Percentiles rank a stretch among this genome's conserved stretches.
Conservation (phyloP, 2,797 vertebrate species). For the Alectoris magna region DNA sequence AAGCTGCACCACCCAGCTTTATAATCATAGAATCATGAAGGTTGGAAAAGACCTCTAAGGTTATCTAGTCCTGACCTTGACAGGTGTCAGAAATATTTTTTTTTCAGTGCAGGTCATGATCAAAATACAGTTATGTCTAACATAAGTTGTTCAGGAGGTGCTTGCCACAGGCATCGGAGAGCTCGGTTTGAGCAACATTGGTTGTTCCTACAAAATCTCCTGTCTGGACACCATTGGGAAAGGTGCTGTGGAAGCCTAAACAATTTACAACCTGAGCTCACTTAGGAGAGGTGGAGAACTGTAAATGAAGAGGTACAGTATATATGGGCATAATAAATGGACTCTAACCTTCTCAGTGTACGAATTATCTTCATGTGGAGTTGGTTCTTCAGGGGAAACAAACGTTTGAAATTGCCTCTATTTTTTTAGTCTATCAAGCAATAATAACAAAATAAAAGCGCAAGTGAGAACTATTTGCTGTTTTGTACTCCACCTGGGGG, state of each 20-base stretch:
- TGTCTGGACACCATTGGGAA: not conserved
- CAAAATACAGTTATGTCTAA: too few species aligned
- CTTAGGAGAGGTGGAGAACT: not conserved
- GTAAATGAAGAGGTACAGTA: not conserved
- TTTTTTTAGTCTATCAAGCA: conserved; percentile 14
- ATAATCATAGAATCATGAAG: not conserved
- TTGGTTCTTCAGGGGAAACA: not conserved
- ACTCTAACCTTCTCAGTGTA: not conserved
- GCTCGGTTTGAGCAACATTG: not conserved
- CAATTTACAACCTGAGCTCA: not conserved
- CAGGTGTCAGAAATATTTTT: not conserved
- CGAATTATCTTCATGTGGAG: conserved; percentile 11
- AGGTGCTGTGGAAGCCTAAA: not conserved
- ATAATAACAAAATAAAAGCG: conserved; percentile 40
- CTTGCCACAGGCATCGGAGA: not conserved
- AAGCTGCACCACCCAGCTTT: not conserved
- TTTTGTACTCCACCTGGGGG: not conserved
- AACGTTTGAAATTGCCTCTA: conserved; percentile 4
- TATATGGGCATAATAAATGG: not conserved
- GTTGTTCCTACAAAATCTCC: not conserved
- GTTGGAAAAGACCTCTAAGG: too few species aligned
- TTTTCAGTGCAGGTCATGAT: not conserved
- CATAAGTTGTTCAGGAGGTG: not conserved
- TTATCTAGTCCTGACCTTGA: not conserved
- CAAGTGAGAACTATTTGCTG: not conserved